Base-by-base conservation (phyloP, 2,797 vertebrate genomes). In the Simalia tracyae region DNA sequence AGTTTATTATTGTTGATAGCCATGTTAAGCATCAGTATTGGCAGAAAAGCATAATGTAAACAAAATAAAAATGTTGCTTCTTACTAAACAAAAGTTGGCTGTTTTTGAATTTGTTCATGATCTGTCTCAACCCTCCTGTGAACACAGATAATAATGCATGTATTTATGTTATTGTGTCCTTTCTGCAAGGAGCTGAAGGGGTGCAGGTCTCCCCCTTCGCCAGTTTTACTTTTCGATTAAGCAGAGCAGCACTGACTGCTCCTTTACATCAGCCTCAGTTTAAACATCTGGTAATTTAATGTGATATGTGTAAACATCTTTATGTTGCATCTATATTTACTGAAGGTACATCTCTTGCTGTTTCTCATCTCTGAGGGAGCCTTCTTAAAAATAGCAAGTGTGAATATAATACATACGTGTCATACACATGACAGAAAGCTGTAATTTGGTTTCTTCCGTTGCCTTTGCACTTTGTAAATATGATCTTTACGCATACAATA, bases 401-500 rank as follows among this genome's bases (percentile, higher is more conserved):
- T 2, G 57, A 68, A 6, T 17, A 31, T 0, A 59, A 61, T 54
- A 61, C 56, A 26, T 4, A 11, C 81, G 26, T 84, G n/a, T 64
- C 4, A 2, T 46, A 63, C 24, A 72, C 15, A 19, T 10, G 31
- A 14, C 60, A 59, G 31, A 57, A 26, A 42, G n/a, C 61, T 68
- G 31, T 42, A 28, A 66, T 66, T 85, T 68, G 46, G 9, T 7
- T 88, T 12, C 42, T 66, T 57, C 60, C 17, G 24, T 66, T 64
- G 24, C 17, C 1, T 17, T 17, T 76, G 12, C 1, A 0, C 12
- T 81, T 87, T 36, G 50, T 0, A 0, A 9, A 0, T 0, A 31
- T 76, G 56, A 50, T 3, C 46, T 60, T 89, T 19, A 6, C 50
- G 54, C 14, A 26, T 3, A 10, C 61, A 59, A n/a, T 72, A 84